Percentiles rank a stretch among this genome's conserved stretches.
Evolutionary conservation across 2,797 vertebrate species (phyloP).

Genomic region (Dallia pectoralis): DNA sequence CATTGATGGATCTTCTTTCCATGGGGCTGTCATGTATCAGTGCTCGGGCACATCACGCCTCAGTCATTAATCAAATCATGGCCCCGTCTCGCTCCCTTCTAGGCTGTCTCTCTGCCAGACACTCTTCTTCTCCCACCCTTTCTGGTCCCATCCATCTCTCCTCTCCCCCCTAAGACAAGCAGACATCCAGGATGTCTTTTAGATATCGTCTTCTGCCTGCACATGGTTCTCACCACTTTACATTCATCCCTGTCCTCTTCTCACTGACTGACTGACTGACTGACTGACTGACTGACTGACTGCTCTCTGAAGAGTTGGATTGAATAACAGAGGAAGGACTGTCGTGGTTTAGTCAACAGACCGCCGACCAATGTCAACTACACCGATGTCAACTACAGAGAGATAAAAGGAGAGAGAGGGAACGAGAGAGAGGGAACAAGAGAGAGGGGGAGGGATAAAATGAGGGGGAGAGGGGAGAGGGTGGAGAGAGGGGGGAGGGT

Average conservation of each 20-base stretch:
- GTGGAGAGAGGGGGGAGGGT: no score
- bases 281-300: constrained; percentile 30
- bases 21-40: constrained; percentile 72
- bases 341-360: constrained; percentile 29
- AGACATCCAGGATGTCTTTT: constrained; percentile 13
- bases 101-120: constrained; percentile 27
- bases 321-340: constrained; percentile 28
- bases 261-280: constrained; percentile 29
- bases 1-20: constrained; percentile 81
- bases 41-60: constrained; percentile 67
- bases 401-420: no score
- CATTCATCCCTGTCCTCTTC: constrained; percentile 26
- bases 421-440: neutral
- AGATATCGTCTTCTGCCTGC: constrained; percentile 43
- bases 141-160: neutral
- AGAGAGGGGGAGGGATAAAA: neutral
- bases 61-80: constrained; percentile 77
- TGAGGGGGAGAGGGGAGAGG: no score
- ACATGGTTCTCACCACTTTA: constrained; percentile 47
- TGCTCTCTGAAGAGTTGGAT: constrained; percentile 19
- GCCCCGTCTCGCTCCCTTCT: constrained; percentile 45
- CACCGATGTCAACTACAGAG: constrained; percentile 29
- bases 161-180: constrained; percentile 1
- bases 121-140: constrained; percentile 1
- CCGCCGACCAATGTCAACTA: constrained; percentile 27